Base-by-base conservation (phyloP, 2,113 vertebrate species). In the Odocoileus virginianus region DNA sequence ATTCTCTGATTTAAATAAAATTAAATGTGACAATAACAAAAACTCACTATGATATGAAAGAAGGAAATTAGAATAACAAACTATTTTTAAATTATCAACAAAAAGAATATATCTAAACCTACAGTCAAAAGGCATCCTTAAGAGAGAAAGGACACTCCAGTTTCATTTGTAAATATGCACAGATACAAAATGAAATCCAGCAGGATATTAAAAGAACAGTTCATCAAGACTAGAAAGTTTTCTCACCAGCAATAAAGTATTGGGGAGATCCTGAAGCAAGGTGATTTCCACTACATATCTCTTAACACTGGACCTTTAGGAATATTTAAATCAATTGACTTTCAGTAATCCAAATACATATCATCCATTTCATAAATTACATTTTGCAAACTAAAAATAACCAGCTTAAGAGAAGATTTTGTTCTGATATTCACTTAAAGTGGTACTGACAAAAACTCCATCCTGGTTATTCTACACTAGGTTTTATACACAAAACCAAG, bases 41-140 rank as follows among this genome's bases (percentile, higher is more conserved):
- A 89, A 27, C 19, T 40, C 54, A 88, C 23, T 64, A 55, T 83
- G 52, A 58, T 50, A 93, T 25, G 33, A 58, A 90, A 93, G 91
- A 60, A 96, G 15, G 12, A 96, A 95, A 88, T 61, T 10, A 82
- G 58, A 90, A 74, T 58, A 85, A 96, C 28, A 81, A n/a, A 89
- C 21, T 58, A 95, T n/a, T 87, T 67, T 67, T 28, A 95, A 97
- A 58, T 61, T 54, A 89, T 57, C 30, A 96, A 57, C 1, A 8
- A 52, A 25, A 12, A 92, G 23, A 45, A 64, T 40, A 14, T 61
- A 58, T 82, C 23, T 52, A 96, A 91, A 83, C 17, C 61, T 76
- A 88, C 12, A 36, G 36, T 16, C 57, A 81, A 94, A 89, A 96
- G 33, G 12, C 40, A 91, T n/a, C 71, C 43, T 74, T 17, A 93